Evolutionary conservation across 1,140 invertebrate genomes (phyloP).

Genomic region (Nylanderia fulva): DNA sequence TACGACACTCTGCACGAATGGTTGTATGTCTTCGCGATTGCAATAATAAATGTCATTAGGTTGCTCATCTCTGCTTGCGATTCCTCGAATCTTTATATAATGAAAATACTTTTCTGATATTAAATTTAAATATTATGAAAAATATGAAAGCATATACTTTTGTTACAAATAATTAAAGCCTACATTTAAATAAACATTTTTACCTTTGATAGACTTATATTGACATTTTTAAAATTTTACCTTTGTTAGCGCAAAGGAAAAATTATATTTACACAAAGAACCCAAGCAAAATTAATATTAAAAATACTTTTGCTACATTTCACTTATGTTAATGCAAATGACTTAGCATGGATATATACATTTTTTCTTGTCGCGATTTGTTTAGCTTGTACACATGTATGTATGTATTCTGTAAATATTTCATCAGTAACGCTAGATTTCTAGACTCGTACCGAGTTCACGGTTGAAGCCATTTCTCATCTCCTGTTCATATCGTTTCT

Average conservation of each 20-base stretch:
- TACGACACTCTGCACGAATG: background rate
- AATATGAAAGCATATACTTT: background rate
- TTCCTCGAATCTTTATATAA: background rate
- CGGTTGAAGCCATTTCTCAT: constrained; percentile 15
- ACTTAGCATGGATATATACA: background rate
- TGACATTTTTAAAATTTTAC: background rate
- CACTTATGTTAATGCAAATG: background rate
- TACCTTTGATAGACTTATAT: background rate
- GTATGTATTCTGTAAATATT: background rate
- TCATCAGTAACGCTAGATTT: background rate
- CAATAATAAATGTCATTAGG: constrained; percentile 8
- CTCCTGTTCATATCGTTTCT: background rate
- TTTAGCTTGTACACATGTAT: background rate
- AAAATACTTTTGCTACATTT: background rate
- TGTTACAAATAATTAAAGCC: background rate
- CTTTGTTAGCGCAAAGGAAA: background rate
- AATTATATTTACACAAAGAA: background rate
- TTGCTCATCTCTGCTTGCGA: background rate
- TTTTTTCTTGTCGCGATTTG: background rate
- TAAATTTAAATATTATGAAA: background rate
- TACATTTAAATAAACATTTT: too few species aligned
- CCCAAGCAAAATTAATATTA: background rate
- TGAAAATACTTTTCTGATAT: background rate
- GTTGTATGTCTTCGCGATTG: background rate
- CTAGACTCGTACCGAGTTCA: background rate